Base-by-base conservation (phyloP, 2,888 invertebrate genomes). In the Euplexia lucipara region DNA sequence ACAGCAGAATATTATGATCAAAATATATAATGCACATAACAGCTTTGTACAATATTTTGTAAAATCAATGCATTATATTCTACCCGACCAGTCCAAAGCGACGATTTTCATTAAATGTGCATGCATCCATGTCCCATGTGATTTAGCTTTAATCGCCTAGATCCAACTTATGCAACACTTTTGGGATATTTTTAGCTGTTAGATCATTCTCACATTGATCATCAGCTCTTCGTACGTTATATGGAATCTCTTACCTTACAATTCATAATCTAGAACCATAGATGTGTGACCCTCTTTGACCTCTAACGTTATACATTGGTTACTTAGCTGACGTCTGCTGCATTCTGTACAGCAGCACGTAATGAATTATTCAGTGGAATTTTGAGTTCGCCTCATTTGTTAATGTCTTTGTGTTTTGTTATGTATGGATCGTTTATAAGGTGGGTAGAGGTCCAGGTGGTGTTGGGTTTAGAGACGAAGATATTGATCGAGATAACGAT, bases 361-460 rank as follows among this genome's bases (percentile, higher is more conserved):
- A 62, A 80, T 81, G 80, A 81, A 81, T 81, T 60, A 81, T 81
- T 72, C 77, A 81, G 66, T 53, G 72, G 78, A 76, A 82, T 82
- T 68, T 82, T 63, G 58, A 76, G 70, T 66, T 62, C 35, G 58
- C 78, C 70, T 74, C 60, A 58, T 71, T 67, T 61, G 57, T 73
- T 69, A 32, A 56, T 72, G 61, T 48, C 42, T 67, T 62, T 44
- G 26, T 53, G 26, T 63, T n/a, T 58, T 42, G 37, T 52, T 48
- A 32, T 47, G 22, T 32, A 26, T 62, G 18, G 41, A 9, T 4
- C 35, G 45, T 37, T 41, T 37, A 45, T 64, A 41, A 44, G 32
- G 52, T 64, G 12, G 12, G 18, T 14, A 61, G 41, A 20, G 8
- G 1, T 14, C 49, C 45, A 54, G 49, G 47, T 66, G 39, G 22